Evolutionary conservation across 2,888 invertebrate genomes (phyloP).

Genomic region (Gari tellinella): DNA sequence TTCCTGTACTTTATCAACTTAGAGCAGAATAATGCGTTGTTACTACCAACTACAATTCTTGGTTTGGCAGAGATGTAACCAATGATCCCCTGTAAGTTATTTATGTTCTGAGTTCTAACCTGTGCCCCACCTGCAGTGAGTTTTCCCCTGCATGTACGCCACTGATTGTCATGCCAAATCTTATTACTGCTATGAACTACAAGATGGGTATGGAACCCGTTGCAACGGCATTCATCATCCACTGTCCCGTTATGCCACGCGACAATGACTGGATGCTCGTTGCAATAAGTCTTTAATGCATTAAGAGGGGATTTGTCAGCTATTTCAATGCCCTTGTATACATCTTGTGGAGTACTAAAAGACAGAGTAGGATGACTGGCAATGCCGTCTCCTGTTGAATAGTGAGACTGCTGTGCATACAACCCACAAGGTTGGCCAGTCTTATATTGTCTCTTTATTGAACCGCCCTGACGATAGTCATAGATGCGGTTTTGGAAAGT

Average conservation of each 20-base stretch:
- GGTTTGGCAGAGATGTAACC: not conserved
- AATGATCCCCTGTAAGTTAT: not conserved
- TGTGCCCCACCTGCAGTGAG: not conserved
- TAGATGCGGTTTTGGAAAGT: too few relatives aligned
- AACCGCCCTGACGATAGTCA: too few relatives aligned
- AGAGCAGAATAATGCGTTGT: slow-evolving; percentile 3
- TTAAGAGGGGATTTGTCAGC: slow-evolving; percentile 1
- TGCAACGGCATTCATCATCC: slow-evolving; percentile 11
- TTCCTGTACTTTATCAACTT: too few relatives aligned
- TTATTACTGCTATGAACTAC: not conserved
- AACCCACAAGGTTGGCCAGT: too few relatives aligned
- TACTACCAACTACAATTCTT: slow-evolving; percentile 9
- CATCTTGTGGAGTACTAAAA: slow-evolving; percentile 1
- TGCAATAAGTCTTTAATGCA: slow-evolving; percentile 3
- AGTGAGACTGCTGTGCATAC: too few relatives aligned
- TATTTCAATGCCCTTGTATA: not conserved
- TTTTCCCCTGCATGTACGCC: not conserved
- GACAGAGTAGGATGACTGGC: too few relatives aligned
- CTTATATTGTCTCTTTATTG: too few relatives aligned
- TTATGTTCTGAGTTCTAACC: slow-evolving; percentile 1
- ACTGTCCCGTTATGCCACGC: slow-evolving; percentile 12
- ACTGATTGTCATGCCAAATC: not conserved
- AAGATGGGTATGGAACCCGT: slow-evolving; percentile 19
- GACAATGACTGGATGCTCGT: not conserved
- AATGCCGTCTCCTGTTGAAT: too few relatives aligned